These are phyloP conservation scores for Galerucella calmariensis DNA, from an alignment of 2,888 invertebrate genomes.

Conservation along the genomic window DNA sequence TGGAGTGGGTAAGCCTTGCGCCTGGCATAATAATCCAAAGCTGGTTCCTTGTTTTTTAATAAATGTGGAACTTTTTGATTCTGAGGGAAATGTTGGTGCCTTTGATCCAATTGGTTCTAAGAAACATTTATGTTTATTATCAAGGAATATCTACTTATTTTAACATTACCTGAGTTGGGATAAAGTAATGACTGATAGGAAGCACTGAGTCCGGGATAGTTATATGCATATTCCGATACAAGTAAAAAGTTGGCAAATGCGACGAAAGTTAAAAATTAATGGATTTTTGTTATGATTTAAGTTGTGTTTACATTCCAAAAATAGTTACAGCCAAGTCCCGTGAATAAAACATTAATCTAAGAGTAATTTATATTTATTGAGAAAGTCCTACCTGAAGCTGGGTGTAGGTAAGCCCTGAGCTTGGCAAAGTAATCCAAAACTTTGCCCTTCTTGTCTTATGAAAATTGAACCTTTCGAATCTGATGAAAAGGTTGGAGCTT, in stretches of 20 bases:
- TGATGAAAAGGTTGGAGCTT: slow-evolving; percentile 66
- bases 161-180: slow-evolving; percentile 1
- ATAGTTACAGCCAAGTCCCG: too few species aligned
- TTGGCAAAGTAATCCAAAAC: slow-evolving; percentile 69
- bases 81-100: slow-evolving; percentile 65
- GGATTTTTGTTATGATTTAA: too few species aligned
- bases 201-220: too few species aligned
- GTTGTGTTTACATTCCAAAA: too few species aligned
- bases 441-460: slow-evolving; percentile 63
- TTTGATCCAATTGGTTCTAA: slow-evolving; percentile 69
- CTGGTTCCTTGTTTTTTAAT: slow-evolving; percentile 63
- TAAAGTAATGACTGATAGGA: neutral
- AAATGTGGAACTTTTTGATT: slow-evolving; percentile 66
- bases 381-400: slow-evolving; percentile 71
- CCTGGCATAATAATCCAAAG: slow-evolving; percentile 69
- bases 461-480: slow-evolving; percentile 66
- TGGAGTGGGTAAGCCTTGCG: slow-evolving; percentile 78
- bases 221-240: too few species aligned
- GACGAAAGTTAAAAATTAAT: too few species aligned
- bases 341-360: neutral
- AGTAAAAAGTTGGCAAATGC: too few species aligned
- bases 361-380: too few species aligned
- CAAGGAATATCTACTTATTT: neutral
- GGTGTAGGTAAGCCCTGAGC: slow-evolving; percentile 79
- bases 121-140: slow-evolving; percentile 45